These are phyloP conservation scores for Macrotus californicus DNA, from an alignment of 2,113 vertebrate species.

Conservation along the genomic window DNA sequence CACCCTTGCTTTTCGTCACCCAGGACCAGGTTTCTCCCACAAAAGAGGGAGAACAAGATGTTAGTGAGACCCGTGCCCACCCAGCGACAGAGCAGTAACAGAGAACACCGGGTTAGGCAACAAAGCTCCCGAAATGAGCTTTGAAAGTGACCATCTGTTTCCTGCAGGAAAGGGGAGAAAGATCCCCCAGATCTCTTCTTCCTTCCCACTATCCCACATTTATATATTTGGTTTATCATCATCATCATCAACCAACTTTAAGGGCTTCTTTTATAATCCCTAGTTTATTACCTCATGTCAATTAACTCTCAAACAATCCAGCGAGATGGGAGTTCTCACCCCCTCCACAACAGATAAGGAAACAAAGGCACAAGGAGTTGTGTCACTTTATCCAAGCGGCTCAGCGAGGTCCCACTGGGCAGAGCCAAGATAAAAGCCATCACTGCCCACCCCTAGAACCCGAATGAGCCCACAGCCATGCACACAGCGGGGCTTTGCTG, in stretches of 20 bases:
- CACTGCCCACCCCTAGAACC: neutral
- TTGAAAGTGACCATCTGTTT: neutral
- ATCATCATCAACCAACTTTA: neutral
- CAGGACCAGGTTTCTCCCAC: too few relatives aligned
- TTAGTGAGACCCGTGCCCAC: neutral
- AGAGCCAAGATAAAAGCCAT: neutral
- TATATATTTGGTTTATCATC: neutral
- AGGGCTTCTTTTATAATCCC: neutral
- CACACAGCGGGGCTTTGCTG: neutral
- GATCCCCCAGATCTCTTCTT: neutral
- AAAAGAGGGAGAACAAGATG: neutral
- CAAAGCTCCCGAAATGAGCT: neutral
- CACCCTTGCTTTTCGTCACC: too few relatives aligned
- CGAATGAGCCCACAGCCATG: neutral
- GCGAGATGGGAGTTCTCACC: neutral
- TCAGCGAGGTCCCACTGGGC: neutral
- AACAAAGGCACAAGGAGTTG: neutral
- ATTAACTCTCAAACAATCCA: neutral
- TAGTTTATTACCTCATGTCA: neutral
- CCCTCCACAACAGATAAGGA: neutral
- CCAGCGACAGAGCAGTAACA: neutral
- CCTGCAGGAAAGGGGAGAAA: neutral
- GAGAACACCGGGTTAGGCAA: neutral
- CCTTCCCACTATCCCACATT: neutral
- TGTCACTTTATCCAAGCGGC: neutral